Percentiles rank a stretch among this genome's conserved stretches.
phyloP scores from a whole-genome alignment of 2,797 vertebrate genomes.

The Melanotaenia trifasciata region DNA sequence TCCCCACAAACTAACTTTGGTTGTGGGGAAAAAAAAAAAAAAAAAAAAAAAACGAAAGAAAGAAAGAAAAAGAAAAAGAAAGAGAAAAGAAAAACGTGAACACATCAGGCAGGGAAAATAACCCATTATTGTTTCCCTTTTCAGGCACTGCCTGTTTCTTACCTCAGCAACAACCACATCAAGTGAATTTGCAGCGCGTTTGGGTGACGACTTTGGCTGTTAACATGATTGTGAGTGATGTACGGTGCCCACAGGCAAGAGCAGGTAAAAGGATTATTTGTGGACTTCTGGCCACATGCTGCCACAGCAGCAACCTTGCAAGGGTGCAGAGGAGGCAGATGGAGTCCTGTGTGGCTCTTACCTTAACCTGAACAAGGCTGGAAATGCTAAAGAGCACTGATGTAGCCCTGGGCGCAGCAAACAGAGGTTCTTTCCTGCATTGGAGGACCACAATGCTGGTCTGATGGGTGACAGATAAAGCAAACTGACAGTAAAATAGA shows the following conservation, averaged over 20 bases:
- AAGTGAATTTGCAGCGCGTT: constrained; percentile 68
- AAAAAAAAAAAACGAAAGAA: too few species aligned
- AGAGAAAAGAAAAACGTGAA: constrained; percentile 9
- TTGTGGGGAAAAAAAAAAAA: constrained; percentile 13
- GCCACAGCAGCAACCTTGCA: constrained; percentile 66
- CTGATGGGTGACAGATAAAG: constrained; percentile 62
- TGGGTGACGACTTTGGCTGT: constrained; percentile 61
- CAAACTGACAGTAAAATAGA: constrained; percentile 61
- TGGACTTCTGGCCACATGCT: constrained; percentile 65
- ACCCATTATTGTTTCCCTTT: constrained; percentile 36
- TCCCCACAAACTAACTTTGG: constrained; percentile 74
- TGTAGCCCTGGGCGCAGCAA: constrained; percentile 66
- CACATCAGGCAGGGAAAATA: constrained; percentile 28
- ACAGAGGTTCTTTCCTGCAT: constrained; percentile 50
- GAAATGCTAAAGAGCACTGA: constrained; percentile 84
- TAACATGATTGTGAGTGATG: constrained; percentile 80
- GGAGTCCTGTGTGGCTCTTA: constrained; percentile 47
- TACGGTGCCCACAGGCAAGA: constrained; percentile 61
- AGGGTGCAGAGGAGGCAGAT: constrained; percentile 53
- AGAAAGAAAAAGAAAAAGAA: not conserved
- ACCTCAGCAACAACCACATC: constrained; percentile 66
- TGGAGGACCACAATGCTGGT: constrained; percentile 44
- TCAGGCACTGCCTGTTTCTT: constrained; percentile 41
- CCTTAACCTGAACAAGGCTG: constrained; percentile 46
- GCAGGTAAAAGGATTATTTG: constrained; percentile 76